Evolutionary conservation across 2,797 vertebrate genomes (phyloP).

Genomic region (Hozukius guyotensis): DNA sequence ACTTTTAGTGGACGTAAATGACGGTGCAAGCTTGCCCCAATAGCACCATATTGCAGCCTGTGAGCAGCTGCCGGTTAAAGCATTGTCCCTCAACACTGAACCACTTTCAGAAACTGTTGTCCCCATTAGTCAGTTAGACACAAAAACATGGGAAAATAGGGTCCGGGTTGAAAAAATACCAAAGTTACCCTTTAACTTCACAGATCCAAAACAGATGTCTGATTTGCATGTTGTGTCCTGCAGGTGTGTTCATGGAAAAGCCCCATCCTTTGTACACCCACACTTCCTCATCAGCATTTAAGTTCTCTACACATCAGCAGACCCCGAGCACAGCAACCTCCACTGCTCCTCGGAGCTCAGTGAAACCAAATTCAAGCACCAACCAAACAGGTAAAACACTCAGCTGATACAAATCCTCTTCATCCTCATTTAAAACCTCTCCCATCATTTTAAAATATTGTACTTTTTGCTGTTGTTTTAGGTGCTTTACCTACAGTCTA

Average conservation of each 20-base stretch:
- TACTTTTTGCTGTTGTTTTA: slow-evolving; percentile 57
- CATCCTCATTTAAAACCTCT: background rate
- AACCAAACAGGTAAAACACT: slow-evolving; percentile 67
- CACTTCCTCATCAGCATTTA: slow-evolving; percentile 83
- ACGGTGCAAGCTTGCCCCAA: too few relatives aligned
- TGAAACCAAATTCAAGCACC: slow-evolving; percentile 37
- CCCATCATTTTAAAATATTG: background rate
- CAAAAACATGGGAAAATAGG: too few relatives aligned
- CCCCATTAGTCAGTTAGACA: too few relatives aligned
- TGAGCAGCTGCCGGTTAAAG: too few relatives aligned
- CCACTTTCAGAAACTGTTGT: too few relatives aligned
- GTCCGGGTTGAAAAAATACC: too few relatives aligned
- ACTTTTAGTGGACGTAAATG: too few relatives aligned
- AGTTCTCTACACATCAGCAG: slow-evolving; percentile 79
- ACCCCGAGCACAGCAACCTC: slow-evolving; percentile 19
- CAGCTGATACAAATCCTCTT: background rate
- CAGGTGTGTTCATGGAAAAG: slow-evolving; percentile 98
- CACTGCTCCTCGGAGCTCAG: slow-evolving; percentile 22
- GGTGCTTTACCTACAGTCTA: slow-evolving; percentile 90
- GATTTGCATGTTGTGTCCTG: slow-evolving; percentile 30
- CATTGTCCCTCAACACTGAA: too few relatives aligned
- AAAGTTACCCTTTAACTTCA: background rate
- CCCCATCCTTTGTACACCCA: slow-evolving; percentile 89
- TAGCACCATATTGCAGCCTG: too few relatives aligned
- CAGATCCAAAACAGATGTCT: background rate